A percentile compares a stretch with the other conserved stretches of the same genome.
These are phyloP conservation scores for Camponotus vicinus DNA, from an alignment of 1,140 invertebrate species.

Conservation along the genomic window DNA sequence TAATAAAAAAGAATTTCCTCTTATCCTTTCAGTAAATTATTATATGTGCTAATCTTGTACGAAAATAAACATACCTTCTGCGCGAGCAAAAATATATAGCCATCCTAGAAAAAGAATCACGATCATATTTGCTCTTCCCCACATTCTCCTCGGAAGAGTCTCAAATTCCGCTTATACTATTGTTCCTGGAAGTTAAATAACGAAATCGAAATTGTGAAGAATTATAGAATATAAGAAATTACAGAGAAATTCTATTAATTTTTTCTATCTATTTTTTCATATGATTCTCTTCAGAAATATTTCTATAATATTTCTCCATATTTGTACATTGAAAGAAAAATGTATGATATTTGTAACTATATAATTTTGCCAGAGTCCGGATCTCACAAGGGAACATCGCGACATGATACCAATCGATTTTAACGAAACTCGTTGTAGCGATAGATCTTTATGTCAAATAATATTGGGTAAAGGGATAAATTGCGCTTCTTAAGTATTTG, in stretches of 20 bases:
- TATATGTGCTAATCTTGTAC: not conserved
- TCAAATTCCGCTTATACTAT: constrained; percentile 11
- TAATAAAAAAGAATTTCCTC: not conserved
- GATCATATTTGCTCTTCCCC: constrained; percentile 82
- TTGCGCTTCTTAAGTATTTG: too few relatives aligned
- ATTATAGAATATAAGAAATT: not conserved
- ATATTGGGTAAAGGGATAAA: too few relatives aligned
- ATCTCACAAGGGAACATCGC: too few relatives aligned
- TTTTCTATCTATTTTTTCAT: not conserved
- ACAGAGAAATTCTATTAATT: not conserved
- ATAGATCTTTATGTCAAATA: too few relatives aligned
- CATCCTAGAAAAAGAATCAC: constrained; percentile 76
- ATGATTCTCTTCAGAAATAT: not conserved
- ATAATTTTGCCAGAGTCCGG: too few relatives aligned
- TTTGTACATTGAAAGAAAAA: not conserved
- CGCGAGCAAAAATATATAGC: constrained; percentile 67
- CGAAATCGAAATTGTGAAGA: too few relatives aligned
- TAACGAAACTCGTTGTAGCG: too few relatives aligned
- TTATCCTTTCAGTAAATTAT: not conserved
- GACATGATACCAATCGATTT: too few relatives aligned
- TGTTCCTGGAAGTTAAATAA: not conserved
- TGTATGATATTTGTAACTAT: too few relatives aligned
- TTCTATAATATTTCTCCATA: not conserved
- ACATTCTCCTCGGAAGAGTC: constrained; percentile 74
- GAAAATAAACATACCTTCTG: constrained; percentile 73